Percentiles rank a stretch among this genome's conserved stretches.
phyloP scores from a whole-genome alignment of 2,113 vertebrate genomes.

The Sterrhoptilus dennistouni region DNA sequence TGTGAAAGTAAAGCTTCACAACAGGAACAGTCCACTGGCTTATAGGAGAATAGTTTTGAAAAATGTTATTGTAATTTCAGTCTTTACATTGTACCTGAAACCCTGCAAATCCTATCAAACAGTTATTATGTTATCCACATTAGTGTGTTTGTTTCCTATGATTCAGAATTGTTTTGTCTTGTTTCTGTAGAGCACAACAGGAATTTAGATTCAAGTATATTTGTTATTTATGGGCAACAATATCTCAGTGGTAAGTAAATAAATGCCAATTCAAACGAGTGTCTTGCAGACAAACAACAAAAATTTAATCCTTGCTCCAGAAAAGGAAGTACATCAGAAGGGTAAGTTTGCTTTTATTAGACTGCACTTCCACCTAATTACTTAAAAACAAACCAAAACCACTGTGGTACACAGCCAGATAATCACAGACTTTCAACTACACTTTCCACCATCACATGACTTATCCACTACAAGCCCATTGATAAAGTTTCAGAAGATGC shows the following conservation, averaged over 20 bases:
- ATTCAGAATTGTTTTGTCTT: not conserved
- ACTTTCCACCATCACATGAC: not conserved
- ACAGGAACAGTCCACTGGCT: not conserved
- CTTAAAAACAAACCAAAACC: not conserved
- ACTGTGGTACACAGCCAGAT: not conserved
- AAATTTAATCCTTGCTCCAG: not conserved
- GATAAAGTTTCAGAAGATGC: not conserved
- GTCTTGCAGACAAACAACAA: not conserved
- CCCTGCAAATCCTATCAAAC: not conserved
- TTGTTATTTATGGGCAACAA: not conserved
- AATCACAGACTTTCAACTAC: not conserved
- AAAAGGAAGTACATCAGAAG: not conserved
- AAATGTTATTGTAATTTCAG: not conserved
- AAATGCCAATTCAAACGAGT: not conserved
- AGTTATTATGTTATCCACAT: not conserved
- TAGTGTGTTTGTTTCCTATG: not conserved
- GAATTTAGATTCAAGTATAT: not conserved
- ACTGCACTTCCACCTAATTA: not conserved
- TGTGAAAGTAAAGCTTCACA: not conserved
- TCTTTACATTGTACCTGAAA: not conserved
- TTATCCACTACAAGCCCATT: not conserved
- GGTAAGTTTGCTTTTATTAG: not conserved
- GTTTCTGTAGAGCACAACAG: not conserved
- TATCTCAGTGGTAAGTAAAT: not conserved
- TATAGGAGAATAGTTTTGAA: not conserved